These are phyloP conservation scores for Gastrophryne carolinensis DNA, from an alignment of 2,797 vertebrate genomes.

Conservation along the genomic window DNA sequence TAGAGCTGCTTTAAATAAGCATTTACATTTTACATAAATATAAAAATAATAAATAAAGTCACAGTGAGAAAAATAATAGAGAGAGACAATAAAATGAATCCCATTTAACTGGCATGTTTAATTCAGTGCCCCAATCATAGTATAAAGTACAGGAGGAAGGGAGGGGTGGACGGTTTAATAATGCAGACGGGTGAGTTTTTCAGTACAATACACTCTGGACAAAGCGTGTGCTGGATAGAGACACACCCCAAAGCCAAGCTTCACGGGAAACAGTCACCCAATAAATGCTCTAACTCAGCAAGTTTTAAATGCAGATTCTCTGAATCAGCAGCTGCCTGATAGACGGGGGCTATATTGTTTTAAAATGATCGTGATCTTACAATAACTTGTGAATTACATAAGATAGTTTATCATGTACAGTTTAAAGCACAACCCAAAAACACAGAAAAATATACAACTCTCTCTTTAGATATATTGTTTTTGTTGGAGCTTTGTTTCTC, in stretches of 20 bases:
- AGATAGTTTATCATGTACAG: too few species aligned
- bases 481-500: too few species aligned
- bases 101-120: neutral
- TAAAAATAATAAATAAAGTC: too few species aligned
- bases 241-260: slow-evolving; percentile 44
- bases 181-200: neutral
- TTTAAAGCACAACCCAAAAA: too few species aligned
- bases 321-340: slow-evolving; percentile 18
- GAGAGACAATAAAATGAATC: neutral
- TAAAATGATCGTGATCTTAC: too few species aligned
- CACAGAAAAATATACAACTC: too few species aligned
- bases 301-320: slow-evolving; percentile 14
- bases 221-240: slow-evolving; percentile 31
- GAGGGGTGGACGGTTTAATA: slow-evolving; percentile 10
- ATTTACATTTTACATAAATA: too few species aligned
- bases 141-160: slow-evolving; percentile 9
- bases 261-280: slow-evolving; percentile 23
- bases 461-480: too few species aligned
- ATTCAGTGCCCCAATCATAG: neutral
- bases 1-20: too few species aligned
- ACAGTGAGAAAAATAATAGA: neutral
- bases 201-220: slow-evolving; percentile 19
- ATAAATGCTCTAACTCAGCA: slow-evolving; percentile 48
- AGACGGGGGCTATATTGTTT: too few species aligned
- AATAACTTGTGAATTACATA: too few species aligned